A percentile compares a stretch with the other conserved stretches of the same genome.
phyloP scores from a whole-genome alignment of 2,113 vertebrate species.

The Eurystomus gularis region DNA sequence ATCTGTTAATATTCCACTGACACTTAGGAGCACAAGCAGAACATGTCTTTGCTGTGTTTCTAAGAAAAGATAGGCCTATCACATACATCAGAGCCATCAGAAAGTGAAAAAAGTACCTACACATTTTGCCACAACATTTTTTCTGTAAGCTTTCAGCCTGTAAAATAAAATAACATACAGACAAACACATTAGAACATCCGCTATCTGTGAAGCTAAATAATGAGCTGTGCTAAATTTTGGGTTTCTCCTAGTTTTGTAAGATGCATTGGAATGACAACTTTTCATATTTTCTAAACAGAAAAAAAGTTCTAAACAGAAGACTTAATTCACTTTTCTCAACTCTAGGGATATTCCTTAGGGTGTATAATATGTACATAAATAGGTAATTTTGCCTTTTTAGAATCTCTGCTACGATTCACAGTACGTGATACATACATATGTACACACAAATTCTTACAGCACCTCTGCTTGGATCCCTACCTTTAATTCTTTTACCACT shows the following conservation, averaged over 20 bases:
- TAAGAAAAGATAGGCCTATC: background rate
- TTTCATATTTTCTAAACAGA: background rate
- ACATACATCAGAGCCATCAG: background rate
- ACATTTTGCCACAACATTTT: slow-evolving; percentile 97
- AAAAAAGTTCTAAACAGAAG: background rate
- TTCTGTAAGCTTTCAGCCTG: slow-evolving; percentile 93
- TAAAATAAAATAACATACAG: slow-evolving; percentile 58
- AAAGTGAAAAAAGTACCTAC: slow-evolving; percentile 78
- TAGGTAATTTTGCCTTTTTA: background rate
- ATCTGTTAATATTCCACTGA: background rate
- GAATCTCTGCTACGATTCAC: background rate
- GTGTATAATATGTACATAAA: background rate
- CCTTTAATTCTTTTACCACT: background rate
- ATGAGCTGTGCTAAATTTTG: background rate
- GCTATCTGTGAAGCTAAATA: background rate
- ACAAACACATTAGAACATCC: background rate
- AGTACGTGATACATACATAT: background rate
- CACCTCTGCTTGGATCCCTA: background rate
- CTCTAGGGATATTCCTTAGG: background rate
- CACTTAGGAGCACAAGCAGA: background rate
- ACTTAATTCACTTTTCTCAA: background rate
- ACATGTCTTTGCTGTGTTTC: background rate
- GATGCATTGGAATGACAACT: background rate
- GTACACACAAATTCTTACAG: background rate
- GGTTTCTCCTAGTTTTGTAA: background rate